These are phyloP conservation scores for Haemorhous mexicanus DNA, from an alignment of 2,113 vertebrate genomes.

Conservation along the genomic window DNA sequence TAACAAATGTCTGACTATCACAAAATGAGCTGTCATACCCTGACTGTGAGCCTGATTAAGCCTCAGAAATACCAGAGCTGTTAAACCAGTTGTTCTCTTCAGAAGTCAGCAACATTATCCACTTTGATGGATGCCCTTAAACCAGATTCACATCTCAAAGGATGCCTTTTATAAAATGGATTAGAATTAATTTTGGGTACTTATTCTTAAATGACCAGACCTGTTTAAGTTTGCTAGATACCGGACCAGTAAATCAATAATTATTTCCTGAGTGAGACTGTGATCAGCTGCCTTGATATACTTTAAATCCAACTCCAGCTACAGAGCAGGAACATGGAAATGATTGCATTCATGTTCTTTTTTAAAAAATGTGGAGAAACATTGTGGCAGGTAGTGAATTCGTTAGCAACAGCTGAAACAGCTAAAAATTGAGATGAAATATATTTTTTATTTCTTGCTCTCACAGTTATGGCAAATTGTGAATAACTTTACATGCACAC, in stretches of 20 bases:
- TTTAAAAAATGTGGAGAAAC: not conserved
- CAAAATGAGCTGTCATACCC: not conserved
- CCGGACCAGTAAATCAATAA: conserved; percentile 1
- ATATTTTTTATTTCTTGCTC: not conserved
- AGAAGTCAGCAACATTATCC: not conserved
- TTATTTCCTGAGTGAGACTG: not conserved
- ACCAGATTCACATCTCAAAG: not conserved
- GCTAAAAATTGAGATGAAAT: not conserved
- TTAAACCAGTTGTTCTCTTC: not conserved
- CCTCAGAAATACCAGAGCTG: not conserved
- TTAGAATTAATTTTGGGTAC: not conserved
- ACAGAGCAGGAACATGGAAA: not conserved
- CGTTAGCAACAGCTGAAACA: not conserved
- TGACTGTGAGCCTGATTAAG: not conserved
- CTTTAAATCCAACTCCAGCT: not conserved
- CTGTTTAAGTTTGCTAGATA: not conserved
- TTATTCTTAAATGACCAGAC: not conserved
- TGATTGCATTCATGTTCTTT: not conserved
- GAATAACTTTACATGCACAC: not conserved
- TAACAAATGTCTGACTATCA: not conserved
- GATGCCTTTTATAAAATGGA: not conserved
- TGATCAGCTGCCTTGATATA: not conserved
- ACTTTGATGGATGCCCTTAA: not conserved
- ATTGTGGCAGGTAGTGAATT: not conserved
- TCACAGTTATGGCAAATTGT: not conserved